Evolutionary conservation across 1,140 invertebrate genomes (phyloP).

Genomic region (Anastatus disparis): DNA sequence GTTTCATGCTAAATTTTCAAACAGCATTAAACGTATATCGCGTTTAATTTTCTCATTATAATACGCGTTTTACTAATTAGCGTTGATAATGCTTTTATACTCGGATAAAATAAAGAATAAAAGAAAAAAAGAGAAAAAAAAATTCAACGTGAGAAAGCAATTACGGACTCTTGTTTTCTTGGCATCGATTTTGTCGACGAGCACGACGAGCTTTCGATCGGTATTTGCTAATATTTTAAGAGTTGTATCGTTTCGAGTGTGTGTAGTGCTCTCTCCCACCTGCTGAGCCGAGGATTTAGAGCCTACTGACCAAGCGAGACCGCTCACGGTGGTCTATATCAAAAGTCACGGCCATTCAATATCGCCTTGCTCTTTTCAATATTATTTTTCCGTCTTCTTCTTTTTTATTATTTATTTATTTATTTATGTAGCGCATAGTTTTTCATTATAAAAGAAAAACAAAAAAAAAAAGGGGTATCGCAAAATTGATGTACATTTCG

Average conservation of each 20-base stretch:
- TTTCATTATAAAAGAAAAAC: not conserved
- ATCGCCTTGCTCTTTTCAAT: slow-evolving; percentile 29
- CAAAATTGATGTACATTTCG: not conserved
- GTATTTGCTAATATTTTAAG: slow-evolving; percentile 53
- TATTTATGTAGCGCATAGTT: not conserved
- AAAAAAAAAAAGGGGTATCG: not conserved
- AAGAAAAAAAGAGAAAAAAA: no score
- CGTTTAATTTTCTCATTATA: no score
- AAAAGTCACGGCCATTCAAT: slow-evolving; percentile 52
- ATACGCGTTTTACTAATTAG: no score
- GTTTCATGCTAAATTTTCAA: no score
- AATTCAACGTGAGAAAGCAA: no score
- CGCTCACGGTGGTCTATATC: slow-evolving; percentile 61
- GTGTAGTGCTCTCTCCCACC: no score
- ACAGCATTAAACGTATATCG: no score
- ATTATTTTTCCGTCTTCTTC: slow-evolving; percentile 6
- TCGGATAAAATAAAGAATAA: no score
- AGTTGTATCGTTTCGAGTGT: no score
- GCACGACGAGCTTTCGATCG: slow-evolving; percentile 47
- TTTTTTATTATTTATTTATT: slow-evolving; percentile 7
- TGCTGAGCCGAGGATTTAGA: slow-evolving; percentile 59
- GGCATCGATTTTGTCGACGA: no score
- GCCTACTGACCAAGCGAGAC: slow-evolving; percentile 51
- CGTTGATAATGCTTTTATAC: no score
- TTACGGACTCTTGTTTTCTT: not conserved